These are phyloP conservation scores for Isurus oxyrinchus DNA, from an alignment of 2,113 vertebrate genomes.

Conservation along the genomic window DNA sequence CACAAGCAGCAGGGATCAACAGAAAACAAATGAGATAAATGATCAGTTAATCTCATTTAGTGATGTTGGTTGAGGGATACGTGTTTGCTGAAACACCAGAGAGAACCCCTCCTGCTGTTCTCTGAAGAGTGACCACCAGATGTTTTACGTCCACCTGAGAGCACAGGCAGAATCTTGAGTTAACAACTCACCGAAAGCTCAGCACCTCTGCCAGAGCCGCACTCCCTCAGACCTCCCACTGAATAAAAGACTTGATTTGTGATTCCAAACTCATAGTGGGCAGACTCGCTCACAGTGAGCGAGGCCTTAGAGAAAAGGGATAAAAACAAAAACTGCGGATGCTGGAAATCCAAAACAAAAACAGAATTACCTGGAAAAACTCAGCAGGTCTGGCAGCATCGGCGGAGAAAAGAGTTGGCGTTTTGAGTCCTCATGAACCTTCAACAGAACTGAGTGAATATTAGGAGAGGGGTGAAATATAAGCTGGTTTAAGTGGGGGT, in stretches of 20 bases:
- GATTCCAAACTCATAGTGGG: background rate
- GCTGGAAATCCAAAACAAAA: too few species aligned
- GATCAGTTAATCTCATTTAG: background rate
- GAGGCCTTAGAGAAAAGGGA: background rate
- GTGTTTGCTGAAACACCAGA: background rate
- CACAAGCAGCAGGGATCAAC: background rate
- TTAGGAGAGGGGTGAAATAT: too few species aligned
- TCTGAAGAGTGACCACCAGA: background rate
- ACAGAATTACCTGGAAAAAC: too few species aligned
- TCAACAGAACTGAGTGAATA: too few species aligned
- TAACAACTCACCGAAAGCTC: background rate
- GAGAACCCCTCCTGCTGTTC: background rate
- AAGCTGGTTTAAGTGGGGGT: too few species aligned
- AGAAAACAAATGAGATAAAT: background rate
- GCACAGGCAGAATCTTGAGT: background rate
- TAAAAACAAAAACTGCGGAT: too few species aligned
- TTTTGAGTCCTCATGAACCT: too few species aligned
- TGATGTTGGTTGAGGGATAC: background rate
- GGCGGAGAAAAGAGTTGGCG: too few species aligned
- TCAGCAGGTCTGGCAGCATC: too few species aligned
- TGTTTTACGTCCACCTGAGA: background rate
- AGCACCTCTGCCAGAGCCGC: background rate
- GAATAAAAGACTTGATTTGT: background rate
- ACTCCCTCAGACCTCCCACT: background rate
- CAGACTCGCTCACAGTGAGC: too few species aligned